Base-by-base conservation (phyloP, 2,797 vertebrate genomes). In the Bucorvus abyssinicus region DNA sequence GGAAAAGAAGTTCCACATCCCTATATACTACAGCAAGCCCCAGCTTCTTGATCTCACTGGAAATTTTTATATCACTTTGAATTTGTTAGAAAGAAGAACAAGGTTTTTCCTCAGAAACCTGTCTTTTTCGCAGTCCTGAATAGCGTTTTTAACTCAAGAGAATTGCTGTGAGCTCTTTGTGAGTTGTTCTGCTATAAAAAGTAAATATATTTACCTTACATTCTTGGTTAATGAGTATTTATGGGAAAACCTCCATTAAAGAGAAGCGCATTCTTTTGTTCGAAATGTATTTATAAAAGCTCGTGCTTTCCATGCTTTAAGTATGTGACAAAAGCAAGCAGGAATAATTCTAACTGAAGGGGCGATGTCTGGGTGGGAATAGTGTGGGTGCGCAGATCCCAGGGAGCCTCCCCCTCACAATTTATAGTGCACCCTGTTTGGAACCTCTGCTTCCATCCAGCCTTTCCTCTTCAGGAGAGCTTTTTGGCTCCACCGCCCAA, bases 291-390 rank as follows among this genome's bases (percentile, higher is more conserved):
- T 52, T 34, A 1, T 30, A 17, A 32, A 20, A 70, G 53, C 16
- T 60, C 5, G 0, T 42, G 9, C 27, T 93, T 61, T 74, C 59
- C 2, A 1, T 44, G 64, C 22, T 2, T 1, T 53, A 63, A 9
- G 10, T 34, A 30, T 0, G 0, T 38, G 65, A 7, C 47, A 22
- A 3, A 69, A 76, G 59, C 0, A 1, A 79, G 55, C 47, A 74
- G 73, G 9, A 45, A 5, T 49, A 19, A 50, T 68, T 68, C 18
- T 45, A 4, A 2, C 3, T 18, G 32, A 10, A 56, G 34, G 0
- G 0, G 9, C 0, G 0, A 9, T 3, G 4, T 53, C 12, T 26
- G 4, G 36, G 29, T 50, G 78, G 77, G 75, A 49, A 2, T 17
- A 10, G 36, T 5, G 27, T 19, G 34, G 13, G 56, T 30, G 45